phyloP scores from a whole-genome alignment of 2,797 vertebrate species.

The Sitta carolinensis region DNA sequence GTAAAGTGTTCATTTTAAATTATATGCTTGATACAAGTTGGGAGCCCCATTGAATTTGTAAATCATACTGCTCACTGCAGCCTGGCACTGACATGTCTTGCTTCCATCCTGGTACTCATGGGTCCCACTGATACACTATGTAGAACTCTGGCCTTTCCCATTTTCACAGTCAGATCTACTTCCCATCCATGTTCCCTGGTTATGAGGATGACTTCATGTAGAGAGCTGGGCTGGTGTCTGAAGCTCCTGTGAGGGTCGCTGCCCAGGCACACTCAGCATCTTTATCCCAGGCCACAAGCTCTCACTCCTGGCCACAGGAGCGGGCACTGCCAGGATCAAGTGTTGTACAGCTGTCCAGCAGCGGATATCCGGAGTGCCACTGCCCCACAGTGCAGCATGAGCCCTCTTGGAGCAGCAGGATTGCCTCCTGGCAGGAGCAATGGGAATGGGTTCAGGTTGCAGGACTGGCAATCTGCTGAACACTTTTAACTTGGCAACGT shows the following conservation, averaged over 20 bases:
- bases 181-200: neutral
- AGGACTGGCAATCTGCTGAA: neutral
- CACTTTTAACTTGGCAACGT: rapidly evolving
- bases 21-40: neutral
- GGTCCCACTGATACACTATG: neutral
- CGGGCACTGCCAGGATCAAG: rapidly evolving
- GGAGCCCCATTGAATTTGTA: neutral
- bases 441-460: neutral
- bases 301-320: neutral
- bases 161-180: neutral
- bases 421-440: neutral
- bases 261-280: neutral
- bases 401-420: neutral
- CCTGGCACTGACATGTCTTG: rapidly evolving
- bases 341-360: neutral
- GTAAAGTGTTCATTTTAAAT: neutral
- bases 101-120: neutral
- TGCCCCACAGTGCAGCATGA: rapidly evolving
- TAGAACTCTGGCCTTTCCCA: neutral
- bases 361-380: neutral
- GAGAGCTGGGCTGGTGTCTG: neutral
- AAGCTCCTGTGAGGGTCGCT: neutral
- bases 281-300: neutral
- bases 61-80: neutral
- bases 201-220: neutral